Evolutionary conservation across 1,140 invertebrate species (phyloP).

Genomic region (Polypedilum vanderplanki): DNA sequence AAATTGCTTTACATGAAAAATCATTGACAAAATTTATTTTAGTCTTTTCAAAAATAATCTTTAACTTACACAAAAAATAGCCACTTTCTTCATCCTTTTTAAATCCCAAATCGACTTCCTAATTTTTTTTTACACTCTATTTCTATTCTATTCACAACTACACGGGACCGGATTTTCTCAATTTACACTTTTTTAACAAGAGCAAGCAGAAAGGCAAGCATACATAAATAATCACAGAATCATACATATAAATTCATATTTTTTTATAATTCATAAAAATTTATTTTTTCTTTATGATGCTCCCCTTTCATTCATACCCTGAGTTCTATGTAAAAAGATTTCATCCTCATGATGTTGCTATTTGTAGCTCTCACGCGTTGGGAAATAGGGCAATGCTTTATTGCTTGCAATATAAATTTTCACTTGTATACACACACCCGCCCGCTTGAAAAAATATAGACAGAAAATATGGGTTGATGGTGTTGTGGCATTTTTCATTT

Average conservation of each 20-base stretch:
- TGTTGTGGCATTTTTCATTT: slow-evolving; percentile 26
- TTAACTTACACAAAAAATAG: no score
- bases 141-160: background rate
- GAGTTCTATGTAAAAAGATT: background rate
- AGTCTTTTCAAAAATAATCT: no score
- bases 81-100: no score
- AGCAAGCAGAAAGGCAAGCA: background rate
- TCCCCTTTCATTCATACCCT: background rate
- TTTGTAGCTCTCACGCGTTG: background rate
- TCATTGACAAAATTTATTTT: no score
- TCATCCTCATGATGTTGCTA: slow-evolving; percentile 1
- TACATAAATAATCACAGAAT: slow-evolving; percentile 26
- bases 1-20: no score
- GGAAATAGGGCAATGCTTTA: slow-evolving; percentile 12
- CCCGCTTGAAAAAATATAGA: no score
- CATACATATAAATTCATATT: background rate
- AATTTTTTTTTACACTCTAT: background rate
- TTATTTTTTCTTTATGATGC: slow-evolving; percentile 7
- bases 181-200: no score
- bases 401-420: slow-evolving; percentile 9
- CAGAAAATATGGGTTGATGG: background rate
- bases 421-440: no score
- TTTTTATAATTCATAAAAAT: slow-evolving; percentile 29
- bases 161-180: background rate
- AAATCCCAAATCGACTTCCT: background rate